Evolutionary conservation across 2,113 vertebrate genomes (phyloP).

Genomic region (Ailurus styani): DNA sequence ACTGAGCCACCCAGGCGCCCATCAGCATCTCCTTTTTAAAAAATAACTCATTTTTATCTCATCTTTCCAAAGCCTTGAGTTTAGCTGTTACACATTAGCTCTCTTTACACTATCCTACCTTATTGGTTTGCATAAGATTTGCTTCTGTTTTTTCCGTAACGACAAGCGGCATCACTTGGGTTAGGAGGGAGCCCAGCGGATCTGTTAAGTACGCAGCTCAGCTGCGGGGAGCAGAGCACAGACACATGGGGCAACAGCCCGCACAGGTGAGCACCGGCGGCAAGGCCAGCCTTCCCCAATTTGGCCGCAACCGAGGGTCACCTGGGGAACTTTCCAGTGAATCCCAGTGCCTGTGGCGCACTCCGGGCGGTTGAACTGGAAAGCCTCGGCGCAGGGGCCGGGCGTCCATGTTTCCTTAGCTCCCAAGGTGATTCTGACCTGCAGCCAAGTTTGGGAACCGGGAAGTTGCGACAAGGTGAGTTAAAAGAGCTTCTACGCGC

Average conservation of each 20-base stretch:
- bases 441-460: not conserved
- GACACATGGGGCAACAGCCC: not conserved
- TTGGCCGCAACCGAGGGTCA: not conserved
- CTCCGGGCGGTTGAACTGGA: not conserved
- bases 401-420: not conserved
- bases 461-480: not conserved
- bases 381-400: not conserved
- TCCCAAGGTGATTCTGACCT: fast-evolving
- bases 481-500: not conserved
- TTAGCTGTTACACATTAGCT: not conserved
- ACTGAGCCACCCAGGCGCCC: not conserved
- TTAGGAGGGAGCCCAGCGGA: not conserved
- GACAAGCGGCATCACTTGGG: not conserved
- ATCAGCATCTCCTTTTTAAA: not conserved
- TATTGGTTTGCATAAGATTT: not conserved
- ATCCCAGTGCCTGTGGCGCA: fast-evolving
- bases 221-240: too few species aligned
- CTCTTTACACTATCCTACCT: not conserved
- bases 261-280: too few species aligned
- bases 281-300: not conserved
- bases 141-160: not conserved
- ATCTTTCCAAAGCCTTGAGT: not conserved
- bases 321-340: not conserved
- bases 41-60: not conserved
- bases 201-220: not conserved